Evolutionary conservation across 2,113 vertebrate species (phyloP), one percentile per base, ranked within the genome.

Genomic region (Myotis yumanensis): DNA sequence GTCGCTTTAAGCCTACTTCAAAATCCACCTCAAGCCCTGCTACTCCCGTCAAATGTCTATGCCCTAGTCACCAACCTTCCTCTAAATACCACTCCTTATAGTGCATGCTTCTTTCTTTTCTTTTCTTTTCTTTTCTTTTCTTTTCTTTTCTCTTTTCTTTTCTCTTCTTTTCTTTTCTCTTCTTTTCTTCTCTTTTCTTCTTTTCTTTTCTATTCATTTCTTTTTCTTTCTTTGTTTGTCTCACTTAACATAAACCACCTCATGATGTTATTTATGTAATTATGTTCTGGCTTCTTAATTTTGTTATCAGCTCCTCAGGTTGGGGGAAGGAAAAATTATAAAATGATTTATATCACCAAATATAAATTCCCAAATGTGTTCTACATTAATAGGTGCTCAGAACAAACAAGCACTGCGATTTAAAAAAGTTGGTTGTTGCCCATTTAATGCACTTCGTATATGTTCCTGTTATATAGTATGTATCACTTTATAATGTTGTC

Each of bases 311-410:
- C 5, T 89, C n/a, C 71, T 87, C n/a, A 81, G 12, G 6, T 72
- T 90, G 54, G 25, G 9, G 4, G 22, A 73, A 18, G 20, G 5
- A 54, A 68, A 48, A 76, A 2, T 68, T 83, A 84, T 71, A 52
- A 75, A 89, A 54, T 94, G 54, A 71, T 57, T 86, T 64, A 7
- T 93, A 25, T 84, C 75, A 76, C 23, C 16, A 95, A 52, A 71
- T 81, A 28, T 30, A 76, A 77, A 68, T 90, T 72, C 32, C 22
- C 18, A 35, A 25, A 76, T 84, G 12, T 76, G 35, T 17, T 91
- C 25, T 87, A n/a, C 43, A 75, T 86, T 87, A 68, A 71, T 69
- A 73, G 32, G 20, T 69, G 9, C 15, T 88, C 14, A 77, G n/a
- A 81, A 88, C 20, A 91, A 76, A 25, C 3, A 76, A 12, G 8